A percentile compares a stretch with the other conserved stretches of the same genome.
Evolutionary conservation across 2,888 invertebrate species (phyloP).

Genomic region (Rhingia campestris): DNA sequence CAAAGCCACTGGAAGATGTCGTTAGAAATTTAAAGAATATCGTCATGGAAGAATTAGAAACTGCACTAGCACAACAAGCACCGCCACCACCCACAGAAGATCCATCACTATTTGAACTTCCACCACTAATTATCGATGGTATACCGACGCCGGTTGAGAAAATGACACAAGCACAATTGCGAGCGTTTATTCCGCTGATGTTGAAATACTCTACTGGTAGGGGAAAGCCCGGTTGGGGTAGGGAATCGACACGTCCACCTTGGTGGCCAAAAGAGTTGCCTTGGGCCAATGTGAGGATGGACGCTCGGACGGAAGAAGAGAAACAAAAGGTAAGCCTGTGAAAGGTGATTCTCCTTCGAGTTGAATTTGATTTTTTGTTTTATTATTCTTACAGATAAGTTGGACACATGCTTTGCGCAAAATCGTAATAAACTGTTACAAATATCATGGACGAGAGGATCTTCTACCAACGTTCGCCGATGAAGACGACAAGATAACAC

Average conservation of each 20-base stretch:
- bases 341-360: background rate
- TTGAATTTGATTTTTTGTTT: background rate
- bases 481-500: conserved; percentile 91
- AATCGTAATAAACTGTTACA: conserved; percentile 98
- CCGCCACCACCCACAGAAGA: conserved; percentile 92
- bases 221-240: conserved; percentile 98
- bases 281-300: conserved; percentile 99
- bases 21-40: conserved; percentile 94
- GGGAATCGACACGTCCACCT: conserved; percentile 96
- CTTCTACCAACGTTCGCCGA: conserved; percentile 96
- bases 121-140: conserved; percentile 97
- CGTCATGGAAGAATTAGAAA: conserved; percentile 97
- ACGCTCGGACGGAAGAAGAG: conserved; percentile 97
- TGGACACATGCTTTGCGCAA: conserved; percentile 98
- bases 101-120: conserved; percentile 96
- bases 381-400: conserved; percentile 89
- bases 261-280: conserved; percentile 99
- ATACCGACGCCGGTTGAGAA: conserved; percentile 99
- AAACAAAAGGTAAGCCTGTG: conserved; percentile 92
- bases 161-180: conserved; percentile 98
- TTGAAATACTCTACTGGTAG: conserved; percentile 98
- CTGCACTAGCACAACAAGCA: conserved; percentile 95
- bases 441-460: conserved; percentile 98
- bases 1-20: conserved; percentile 97
- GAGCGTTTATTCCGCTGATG: conserved; percentile 99